These are phyloP conservation scores for Terrapene triunguis DNA, from an alignment of 2,113 vertebrate genomes.

Conservation along the genomic window DNA sequence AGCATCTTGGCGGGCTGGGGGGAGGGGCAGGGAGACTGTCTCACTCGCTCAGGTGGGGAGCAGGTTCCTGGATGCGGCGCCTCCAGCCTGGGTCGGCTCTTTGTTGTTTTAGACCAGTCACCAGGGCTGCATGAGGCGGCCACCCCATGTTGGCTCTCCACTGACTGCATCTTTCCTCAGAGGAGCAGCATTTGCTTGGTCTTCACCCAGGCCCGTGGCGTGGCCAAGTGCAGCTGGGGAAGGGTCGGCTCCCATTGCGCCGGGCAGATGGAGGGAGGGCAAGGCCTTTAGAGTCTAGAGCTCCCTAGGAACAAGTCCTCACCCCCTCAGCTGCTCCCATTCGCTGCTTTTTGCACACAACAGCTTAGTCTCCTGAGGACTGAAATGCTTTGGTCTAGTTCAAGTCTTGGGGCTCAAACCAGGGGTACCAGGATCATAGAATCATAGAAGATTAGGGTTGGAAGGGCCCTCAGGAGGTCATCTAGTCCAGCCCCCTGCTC, in stretches of 20 bases:
- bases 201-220: background rate
- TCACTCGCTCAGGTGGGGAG: background rate
- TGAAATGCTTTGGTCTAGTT: too few relatives aligned
- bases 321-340: too few relatives aligned
- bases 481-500: too few relatives aligned
- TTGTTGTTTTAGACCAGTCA: background rate
- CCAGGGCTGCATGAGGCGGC: background rate
- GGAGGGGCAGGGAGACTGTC: background rate
- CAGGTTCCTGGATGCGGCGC: background rate
- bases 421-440: too few relatives aligned
- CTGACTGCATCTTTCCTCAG: background rate
- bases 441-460: too few relatives aligned
- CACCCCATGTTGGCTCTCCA: background rate
- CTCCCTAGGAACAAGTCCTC: background rate
- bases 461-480: too few relatives aligned
- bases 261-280: too few relatives aligned
- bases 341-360: too few relatives aligned
- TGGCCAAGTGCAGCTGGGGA: background rate
- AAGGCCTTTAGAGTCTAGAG: background rate
- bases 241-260: background rate
- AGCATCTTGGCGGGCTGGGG: background rate
- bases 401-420: too few relatives aligned
- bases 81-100: background rate
- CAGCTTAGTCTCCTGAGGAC: too few relatives aligned
- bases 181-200: background rate